Percentiles rank a stretch among this genome's conserved stretches.
These are phyloP conservation scores for Drosophila histrio DNA, from an alignment of 2,888 invertebrate species.

Conservation along the genomic window DNA sequence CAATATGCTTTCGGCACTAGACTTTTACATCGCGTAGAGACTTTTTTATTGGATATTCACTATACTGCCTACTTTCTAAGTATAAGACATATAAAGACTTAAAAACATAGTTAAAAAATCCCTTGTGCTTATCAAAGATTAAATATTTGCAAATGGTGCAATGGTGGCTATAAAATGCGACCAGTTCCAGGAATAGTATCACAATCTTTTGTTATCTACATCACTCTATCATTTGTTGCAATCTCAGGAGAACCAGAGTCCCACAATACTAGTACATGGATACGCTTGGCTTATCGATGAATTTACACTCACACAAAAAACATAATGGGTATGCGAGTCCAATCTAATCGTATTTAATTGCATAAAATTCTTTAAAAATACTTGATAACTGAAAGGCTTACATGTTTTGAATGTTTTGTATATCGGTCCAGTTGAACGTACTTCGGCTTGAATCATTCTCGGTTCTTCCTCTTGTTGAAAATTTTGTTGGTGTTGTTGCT, in stretches of 20 bases:
- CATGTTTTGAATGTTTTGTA: slow-evolving; percentile 76
- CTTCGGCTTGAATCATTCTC: not conserved
- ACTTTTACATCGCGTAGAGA: too few relatives aligned
- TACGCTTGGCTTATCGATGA: not conserved
- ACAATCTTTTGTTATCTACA: slow-evolving; percentile 3
- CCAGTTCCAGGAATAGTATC: not conserved
- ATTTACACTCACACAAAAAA: not conserved
- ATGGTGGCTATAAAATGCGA: not conserved
- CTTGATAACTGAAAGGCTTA: slow-evolving; percentile 4
- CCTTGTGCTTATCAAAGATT: not conserved
- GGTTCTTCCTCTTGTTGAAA: slow-evolving; percentile 3
- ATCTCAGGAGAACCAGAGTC: not conserved
- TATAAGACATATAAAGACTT: too few relatives aligned
- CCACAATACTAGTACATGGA: not conserved
- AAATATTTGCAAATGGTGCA: not conserved
- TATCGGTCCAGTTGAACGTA: not conserved
- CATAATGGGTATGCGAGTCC: not conserved
- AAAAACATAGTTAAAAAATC: not conserved
- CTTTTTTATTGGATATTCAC: too few relatives aligned
- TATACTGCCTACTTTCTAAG: too few relatives aligned
- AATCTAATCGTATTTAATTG: slow-evolving; percentile 18
- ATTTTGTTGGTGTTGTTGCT: not conserved
- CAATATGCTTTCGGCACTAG: too few relatives aligned
- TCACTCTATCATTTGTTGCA: not conserved
- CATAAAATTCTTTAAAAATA: not conserved